Percentiles rank a stretch among this genome's conserved stretches.
phyloP scores from a whole-genome alignment of 2,113 vertebrate genomes.

The Upupa epops region DNA sequence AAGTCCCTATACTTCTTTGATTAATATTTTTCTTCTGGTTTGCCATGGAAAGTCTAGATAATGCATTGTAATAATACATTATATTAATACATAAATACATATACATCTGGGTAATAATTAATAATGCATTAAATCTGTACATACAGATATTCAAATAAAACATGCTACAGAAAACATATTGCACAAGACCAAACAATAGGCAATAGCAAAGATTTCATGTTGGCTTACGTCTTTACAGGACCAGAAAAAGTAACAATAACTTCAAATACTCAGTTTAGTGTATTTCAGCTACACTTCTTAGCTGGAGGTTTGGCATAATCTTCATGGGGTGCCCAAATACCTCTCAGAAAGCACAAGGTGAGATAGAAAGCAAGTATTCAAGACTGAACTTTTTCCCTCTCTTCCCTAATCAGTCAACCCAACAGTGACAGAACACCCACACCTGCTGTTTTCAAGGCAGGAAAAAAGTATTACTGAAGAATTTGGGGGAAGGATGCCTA shows the following conservation, averaged over 20 bases:
- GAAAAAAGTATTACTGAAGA: neutral
- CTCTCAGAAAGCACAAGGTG: neutral
- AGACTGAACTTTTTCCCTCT: fast-evolving
- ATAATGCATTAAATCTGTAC: neutral
- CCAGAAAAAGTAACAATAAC: neutral
- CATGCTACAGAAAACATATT: neutral
- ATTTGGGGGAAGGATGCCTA: neutral
- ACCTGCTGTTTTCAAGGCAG: neutral
- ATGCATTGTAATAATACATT: too few species aligned
- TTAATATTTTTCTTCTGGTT: neutral
- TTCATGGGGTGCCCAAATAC: neutral
- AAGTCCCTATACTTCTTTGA: neutral
- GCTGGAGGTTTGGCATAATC: neutral
- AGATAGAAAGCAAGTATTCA: neutral
- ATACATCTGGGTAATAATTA: neutral
- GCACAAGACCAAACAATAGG: neutral
- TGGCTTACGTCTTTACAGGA: neutral
- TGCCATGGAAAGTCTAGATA: neutral
- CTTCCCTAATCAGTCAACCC: neutral
- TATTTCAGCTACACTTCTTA: neutral
- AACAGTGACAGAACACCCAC: fast-evolving
- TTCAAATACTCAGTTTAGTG: neutral
- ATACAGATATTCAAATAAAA: neutral
- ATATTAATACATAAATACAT: neutral
- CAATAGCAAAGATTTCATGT: neutral